Evolutionary conservation across 2,797 vertebrate genomes (phyloP).

Genomic region (Gallinago nigripennis): DNA sequence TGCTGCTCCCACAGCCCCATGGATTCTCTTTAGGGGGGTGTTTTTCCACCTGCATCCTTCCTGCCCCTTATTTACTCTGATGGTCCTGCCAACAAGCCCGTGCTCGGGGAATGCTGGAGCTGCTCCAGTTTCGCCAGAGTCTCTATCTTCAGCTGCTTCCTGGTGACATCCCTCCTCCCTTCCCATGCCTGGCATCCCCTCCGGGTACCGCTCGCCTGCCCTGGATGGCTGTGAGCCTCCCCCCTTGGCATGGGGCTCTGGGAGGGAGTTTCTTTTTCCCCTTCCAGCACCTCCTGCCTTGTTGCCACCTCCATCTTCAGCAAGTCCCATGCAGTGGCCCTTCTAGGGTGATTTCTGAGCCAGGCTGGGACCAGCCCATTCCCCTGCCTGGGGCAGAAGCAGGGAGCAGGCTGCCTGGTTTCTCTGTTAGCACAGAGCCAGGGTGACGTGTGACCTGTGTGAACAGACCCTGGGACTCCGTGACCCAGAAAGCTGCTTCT

Average conservation of each 20-base stretch:
- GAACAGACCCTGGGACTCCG: not conserved
- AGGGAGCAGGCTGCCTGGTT: not conserved
- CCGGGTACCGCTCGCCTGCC: not conserved
- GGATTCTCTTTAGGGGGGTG: not conserved
- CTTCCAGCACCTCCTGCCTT: not conserved
- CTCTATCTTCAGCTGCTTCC: constrained; percentile 14
- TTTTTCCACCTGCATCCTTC: not conserved
- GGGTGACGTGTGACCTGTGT: not conserved
- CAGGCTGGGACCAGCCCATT: not conserved
- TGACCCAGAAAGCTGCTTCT: constrained; percentile 33
- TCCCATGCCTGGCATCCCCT: not conserved
- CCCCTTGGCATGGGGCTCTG: fast-evolving
- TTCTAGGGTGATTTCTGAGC: not conserved
- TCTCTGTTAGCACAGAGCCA: not conserved
- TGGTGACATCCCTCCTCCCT: constrained; percentile 21
- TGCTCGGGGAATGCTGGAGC: constrained; percentile 23
- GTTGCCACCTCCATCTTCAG: not conserved
- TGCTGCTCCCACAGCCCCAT: fast-evolving
- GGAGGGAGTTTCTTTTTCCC: not conserved
- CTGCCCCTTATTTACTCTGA: not conserved
- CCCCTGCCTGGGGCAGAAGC: not conserved
- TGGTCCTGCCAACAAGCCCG: not conserved
- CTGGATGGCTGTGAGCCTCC: not conserved
- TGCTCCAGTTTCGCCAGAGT: not conserved
- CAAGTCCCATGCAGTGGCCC: fast-evolving